phyloP scores from a whole-genome alignment of 1,140 invertebrate genomes.

The Penaeus indicus region DNA sequence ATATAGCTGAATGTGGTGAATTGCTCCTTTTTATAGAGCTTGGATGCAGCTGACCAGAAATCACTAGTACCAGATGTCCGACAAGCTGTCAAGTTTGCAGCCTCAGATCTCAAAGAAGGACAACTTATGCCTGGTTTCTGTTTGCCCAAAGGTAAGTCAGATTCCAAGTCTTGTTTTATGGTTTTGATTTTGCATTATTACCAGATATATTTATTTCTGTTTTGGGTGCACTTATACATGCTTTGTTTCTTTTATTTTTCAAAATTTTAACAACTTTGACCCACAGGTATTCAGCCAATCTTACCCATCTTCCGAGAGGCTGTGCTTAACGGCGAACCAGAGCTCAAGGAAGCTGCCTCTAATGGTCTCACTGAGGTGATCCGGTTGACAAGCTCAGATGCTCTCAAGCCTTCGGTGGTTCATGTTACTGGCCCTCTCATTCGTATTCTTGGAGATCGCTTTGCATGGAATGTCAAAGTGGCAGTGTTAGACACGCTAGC shows the following conservation, averaged over 20 bases:
- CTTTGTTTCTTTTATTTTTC: neutral
- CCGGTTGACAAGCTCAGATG: conserved; percentile 83
- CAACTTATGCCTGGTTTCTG: conserved; percentile 93
- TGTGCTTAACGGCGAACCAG: conserved; percentile 92
- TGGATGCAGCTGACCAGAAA: conserved; percentile 85
- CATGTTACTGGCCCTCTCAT: conserved; percentile 98
- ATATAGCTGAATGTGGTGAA: neutral
- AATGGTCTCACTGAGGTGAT: conserved; percentile 94
- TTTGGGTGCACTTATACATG: neutral
- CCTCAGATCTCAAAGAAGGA: conserved; percentile 86
- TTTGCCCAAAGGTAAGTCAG: conserved; percentile 79
- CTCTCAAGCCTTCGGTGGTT: conserved; percentile 94
- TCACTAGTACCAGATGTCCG: conserved; percentile 88
- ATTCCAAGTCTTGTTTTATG: conserved; percentile 35
- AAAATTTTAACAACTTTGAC: neutral
- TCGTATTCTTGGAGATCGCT: conserved; percentile 95
- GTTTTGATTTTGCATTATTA: neutral
- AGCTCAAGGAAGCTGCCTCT: conserved; percentile 96
- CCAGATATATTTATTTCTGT: neutral
- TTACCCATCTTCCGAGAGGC: conserved; percentile 96
- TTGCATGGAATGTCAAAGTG: conserved; percentile 92
- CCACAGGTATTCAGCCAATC: conserved; percentile 88
- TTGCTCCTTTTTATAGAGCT: conserved; percentile 73
- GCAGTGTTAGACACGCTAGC: conserved; percentile 95
- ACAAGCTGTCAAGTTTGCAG: conserved; percentile 90